Conservation (phyloP, 2,888 invertebrate genomes). For the Eristalis intricaria region DNA sequence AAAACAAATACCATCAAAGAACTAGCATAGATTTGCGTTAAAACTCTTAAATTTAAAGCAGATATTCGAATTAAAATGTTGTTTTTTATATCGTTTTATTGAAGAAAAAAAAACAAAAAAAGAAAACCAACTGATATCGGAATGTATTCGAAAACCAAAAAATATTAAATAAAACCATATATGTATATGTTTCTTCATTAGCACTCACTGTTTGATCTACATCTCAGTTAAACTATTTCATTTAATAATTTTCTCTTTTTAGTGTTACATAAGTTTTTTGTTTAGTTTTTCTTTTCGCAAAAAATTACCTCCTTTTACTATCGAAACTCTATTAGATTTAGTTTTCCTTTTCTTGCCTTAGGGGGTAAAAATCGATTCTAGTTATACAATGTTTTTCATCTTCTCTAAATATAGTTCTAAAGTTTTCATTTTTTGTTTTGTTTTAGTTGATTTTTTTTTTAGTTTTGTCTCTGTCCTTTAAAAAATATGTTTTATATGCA, state of each 20-base stretch:
- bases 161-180: neutral
- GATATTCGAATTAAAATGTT: constrained; percentile 1
- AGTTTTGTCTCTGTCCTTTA: constrained; percentile 47
- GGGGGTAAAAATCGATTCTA: constrained; percentile 63
- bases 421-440: constrained; percentile 14
- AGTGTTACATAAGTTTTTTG: constrained; percentile 24
- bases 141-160: constrained; percentile 51
- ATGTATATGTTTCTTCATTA: constrained; percentile 30
- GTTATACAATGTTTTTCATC: constrained; percentile 30
- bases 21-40: neutral
- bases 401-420: constrained; percentile 59
- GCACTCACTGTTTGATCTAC: constrained; percentile 53
- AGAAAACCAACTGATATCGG: constrained; percentile 36
- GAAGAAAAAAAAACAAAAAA: neutral
- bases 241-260: neutral
- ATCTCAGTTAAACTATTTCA: constrained; percentile 38
- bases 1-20: neutral
- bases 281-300: constrained; percentile 35
- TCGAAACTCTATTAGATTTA: constrained; percentile 45
- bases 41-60: constrained; percentile 3
- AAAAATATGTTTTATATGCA: constrained; percentile 59
- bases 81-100: neutral
- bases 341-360: constrained; percentile 46
- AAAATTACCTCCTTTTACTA: constrained; percentile 30
- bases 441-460: constrained; percentile 49